phyloP scores from a whole-genome alignment of 2,113 vertebrate species.

The Scopus umbretta region DNA sequence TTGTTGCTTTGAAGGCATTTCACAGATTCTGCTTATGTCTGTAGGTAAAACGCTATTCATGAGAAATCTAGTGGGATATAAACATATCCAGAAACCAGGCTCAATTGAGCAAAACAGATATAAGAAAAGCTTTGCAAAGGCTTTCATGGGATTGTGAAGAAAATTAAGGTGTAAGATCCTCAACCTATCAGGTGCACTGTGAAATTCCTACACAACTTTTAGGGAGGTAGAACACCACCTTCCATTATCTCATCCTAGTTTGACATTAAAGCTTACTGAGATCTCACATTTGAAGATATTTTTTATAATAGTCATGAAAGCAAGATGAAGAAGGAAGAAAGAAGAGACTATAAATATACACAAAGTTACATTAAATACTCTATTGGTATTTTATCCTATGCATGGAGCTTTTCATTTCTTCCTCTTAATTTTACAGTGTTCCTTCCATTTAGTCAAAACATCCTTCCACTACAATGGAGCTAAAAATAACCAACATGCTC shows the following conservation, averaged over 20 bases:
- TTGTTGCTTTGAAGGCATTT: not conserved
- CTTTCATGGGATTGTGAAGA: not conserved
- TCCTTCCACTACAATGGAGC: conserved; percentile 3
- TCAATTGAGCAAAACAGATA: not conserved
- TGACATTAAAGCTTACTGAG: not conserved
- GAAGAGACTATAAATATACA: not conserved
- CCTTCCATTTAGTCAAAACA: not conserved
- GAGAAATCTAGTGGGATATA: not conserved
- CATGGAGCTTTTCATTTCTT: not conserved
- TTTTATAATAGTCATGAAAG: not conserved
- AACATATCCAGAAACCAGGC: not conserved
- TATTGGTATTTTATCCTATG: not conserved
- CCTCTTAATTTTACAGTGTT: not conserved
- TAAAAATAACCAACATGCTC: conserved; percentile 15
- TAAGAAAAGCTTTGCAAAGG: not conserved
- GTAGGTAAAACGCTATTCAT: not conserved
- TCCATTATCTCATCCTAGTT: not conserved
- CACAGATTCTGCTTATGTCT: not conserved
- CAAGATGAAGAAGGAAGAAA: not conserved
- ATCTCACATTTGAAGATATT: not conserved
- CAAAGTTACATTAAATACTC: not conserved
- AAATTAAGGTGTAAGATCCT: not conserved
- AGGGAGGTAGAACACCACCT: not conserved
- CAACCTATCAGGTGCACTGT: not conserved
- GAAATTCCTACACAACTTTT: not conserved